phyloP scores from a whole-genome alignment of 2,797 vertebrate species.

The Otus scops region DNA sequence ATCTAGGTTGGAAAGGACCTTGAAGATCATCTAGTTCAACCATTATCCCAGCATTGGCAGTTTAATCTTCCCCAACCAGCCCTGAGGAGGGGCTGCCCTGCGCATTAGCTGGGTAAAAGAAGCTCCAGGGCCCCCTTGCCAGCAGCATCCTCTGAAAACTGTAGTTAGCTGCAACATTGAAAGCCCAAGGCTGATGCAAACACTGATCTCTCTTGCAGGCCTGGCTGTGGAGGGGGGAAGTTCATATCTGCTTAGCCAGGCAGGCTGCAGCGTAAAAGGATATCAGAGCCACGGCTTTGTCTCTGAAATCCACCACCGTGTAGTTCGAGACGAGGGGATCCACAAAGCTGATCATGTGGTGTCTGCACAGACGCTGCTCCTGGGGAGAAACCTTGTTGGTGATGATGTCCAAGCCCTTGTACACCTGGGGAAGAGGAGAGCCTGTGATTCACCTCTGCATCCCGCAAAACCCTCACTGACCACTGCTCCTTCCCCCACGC shows the following conservation, averaged over 20 bases:
- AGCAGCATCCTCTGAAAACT: neutral
- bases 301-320: slow-evolving; percentile 94
- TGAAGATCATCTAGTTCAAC: too few species aligned
- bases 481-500: neutral
- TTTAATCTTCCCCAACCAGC: neutral
- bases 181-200: neutral
- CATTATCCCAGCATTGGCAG: too few species aligned
- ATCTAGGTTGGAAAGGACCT: too few species aligned
- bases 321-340: slow-evolving; percentile 91
- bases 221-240: neutral
- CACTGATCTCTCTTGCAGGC: neutral
- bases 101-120: neutral
- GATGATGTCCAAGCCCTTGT: slow-evolving; percentile 93
- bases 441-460: rapidly evolving
- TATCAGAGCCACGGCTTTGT: slow-evolving; percentile 90
- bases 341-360: slow-evolving; percentile 97
- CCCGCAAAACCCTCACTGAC: rapidly evolving
- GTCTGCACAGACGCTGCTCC: slow-evolving; percentile 85
- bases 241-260: rapidly evolving
- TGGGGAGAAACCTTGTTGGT: slow-evolving; percentile 91
- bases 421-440: slow-evolving; percentile 80
- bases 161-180: neutral
- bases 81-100: neutral
- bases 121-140: neutral
- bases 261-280: slow-evolving; percentile 77